A percentile compares a stretch with the other conserved stretches of the same genome.
Evolutionary conservation across 2,888 invertebrate species (phyloP).

Genomic region (Spatulosminthurus flaviceps): DNA sequence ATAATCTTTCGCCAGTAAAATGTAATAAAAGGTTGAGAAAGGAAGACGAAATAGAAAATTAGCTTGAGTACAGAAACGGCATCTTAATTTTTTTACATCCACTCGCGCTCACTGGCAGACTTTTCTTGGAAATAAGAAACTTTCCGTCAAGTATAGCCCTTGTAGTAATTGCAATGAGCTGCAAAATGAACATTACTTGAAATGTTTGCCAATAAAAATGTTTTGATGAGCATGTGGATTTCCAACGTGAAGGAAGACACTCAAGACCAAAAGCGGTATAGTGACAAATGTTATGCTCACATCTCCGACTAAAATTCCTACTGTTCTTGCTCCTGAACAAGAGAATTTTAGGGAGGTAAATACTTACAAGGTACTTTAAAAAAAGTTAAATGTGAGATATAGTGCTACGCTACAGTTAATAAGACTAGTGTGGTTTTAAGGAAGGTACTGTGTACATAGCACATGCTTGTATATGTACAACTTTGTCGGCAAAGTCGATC

Average conservation of each 20-base stretch:
- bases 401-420: background rate
- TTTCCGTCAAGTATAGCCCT: background rate
- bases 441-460: background rate
- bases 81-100: too few relatives aligned
- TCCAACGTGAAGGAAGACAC: too few relatives aligned
- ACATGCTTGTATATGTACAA: too few relatives aligned
- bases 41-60: background rate
- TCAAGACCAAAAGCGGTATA: background rate
- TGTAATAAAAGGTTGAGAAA: background rate
- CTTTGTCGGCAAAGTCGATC: constrained; percentile 10
- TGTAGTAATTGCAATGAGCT: background rate
- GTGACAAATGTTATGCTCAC: background rate
- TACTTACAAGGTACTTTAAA: too few relatives aligned
- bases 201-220: constrained; percentile 6
- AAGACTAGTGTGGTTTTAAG: background rate
- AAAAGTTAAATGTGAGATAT: background rate
- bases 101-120: background rate
- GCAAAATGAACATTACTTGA: constrained; percentile 7
- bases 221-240: background rate
- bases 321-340: background rate
- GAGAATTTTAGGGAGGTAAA: background rate
- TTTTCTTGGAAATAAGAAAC: background rate
- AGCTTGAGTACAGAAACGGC: too few relatives aligned
- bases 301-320: background rate
- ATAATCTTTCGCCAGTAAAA: background rate